Conservation (phyloP, 2,888 invertebrate species). For the Hermaeophaga mercurialis region DNA sequence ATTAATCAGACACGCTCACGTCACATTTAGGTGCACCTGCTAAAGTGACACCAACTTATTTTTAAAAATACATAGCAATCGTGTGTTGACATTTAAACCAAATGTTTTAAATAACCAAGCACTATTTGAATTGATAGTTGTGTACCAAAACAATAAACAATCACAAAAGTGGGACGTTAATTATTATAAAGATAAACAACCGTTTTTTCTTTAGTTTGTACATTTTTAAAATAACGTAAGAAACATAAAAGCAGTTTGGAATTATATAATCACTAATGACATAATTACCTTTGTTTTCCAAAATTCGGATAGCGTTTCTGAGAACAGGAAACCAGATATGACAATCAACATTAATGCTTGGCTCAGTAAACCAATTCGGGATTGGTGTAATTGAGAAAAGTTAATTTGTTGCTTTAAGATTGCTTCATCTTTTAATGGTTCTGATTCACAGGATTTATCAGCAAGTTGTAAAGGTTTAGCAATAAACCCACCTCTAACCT, state of each 20-base stretch:
- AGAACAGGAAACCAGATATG: conserved; percentile 86
- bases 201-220: no score
- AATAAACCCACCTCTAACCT: conserved; percentile 84
- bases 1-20: background rate
- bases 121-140: no score
- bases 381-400: conserved; percentile 88
- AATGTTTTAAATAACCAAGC: background rate
- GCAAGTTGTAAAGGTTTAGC: conserved; percentile 57
- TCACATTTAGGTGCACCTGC: background rate
- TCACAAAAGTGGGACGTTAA: no score
- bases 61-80: background rate
- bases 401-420: conserved; percentile 64
- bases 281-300: conserved; percentile 80
- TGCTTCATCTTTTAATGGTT: conserved; percentile 44
- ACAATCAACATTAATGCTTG: conserved; percentile 91
- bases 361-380: conserved; percentile 83
- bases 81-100: no score
- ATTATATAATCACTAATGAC: no score
- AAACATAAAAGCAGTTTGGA: no score
- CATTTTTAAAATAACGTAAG: no score
- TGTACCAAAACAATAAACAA: no score
- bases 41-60: no score
- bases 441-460: conserved; percentile 42
- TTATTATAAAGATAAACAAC: no score
- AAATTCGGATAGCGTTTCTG: conserved; percentile 88